Evolutionary conservation across 2,888 invertebrate genomes (phyloP).

Genomic region (Metellina segmentata): DNA sequence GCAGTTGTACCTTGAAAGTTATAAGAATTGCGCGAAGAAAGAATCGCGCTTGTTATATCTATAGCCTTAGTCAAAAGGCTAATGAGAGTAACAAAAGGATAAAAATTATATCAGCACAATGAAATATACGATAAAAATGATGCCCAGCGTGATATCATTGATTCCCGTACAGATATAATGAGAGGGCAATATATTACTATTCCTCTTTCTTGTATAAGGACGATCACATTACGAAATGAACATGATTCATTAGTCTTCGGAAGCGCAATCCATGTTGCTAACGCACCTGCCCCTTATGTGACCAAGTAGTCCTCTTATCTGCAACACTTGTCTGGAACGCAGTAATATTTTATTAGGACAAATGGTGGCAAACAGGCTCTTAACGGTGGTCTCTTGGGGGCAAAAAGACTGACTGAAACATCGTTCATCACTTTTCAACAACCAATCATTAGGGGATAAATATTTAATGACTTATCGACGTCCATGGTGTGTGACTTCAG

Average conservation of each 20-base stretch:
- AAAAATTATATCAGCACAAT: neutral
- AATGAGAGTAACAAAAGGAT: neutral
- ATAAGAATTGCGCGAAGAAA: too few relatives aligned
- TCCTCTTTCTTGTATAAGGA: constrained; percentile 35
- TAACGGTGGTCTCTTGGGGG: constrained; percentile 30
- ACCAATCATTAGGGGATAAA: constrained; percentile 69
- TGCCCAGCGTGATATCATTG: neutral
- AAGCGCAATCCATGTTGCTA: neutral
- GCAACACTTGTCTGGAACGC: constrained; percentile 53
- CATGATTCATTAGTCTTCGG: constrained; percentile 59
- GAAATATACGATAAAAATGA: neutral
- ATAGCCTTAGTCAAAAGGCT: too few relatives aligned
- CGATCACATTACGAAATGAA: constrained; percentile 63
- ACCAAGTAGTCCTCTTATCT: constrained; percentile 11
- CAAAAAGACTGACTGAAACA: constrained; percentile 49
- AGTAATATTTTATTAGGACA: constrained; percentile 69
- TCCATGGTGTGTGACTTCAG: constrained; percentile 37
- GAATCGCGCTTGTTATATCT: too few relatives aligned
- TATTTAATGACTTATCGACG: constrained; percentile 69
- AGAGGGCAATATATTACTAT: constrained; percentile 50
- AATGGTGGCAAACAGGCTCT: constrained; percentile 65
- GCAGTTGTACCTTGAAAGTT: too few relatives aligned
- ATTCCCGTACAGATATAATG: neutral
- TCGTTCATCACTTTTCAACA: constrained; percentile 74
- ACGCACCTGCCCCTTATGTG: constrained; percentile 24